A percentile compares a stretch with the other conserved stretches of the same genome.
phyloP scores from a whole-genome alignment of 2,113 vertebrate genomes.

The Rhizomys pruinosus region DNA sequence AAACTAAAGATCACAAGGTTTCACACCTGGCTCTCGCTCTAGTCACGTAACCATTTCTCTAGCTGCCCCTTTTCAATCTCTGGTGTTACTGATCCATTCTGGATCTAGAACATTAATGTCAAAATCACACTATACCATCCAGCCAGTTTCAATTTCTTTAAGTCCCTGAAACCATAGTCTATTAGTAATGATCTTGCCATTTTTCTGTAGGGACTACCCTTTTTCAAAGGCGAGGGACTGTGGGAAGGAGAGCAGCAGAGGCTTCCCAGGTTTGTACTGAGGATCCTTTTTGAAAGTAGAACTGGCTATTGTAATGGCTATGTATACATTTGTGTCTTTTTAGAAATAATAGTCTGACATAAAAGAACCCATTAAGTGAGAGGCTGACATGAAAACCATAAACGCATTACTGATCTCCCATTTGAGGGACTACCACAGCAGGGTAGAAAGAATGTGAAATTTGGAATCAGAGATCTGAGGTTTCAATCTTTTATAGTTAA shows the following conservation, averaged over 20 bases:
- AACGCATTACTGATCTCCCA: neutral
- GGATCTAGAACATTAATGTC: neutral
- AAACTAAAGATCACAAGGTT: neutral
- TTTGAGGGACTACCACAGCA: neutral
- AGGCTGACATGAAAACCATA: neutral
- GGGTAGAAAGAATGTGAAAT: neutral
- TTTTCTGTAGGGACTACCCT: neutral
- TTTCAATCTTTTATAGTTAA: neutral
- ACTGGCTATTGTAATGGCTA: neutral
- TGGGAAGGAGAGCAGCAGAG: neutral
- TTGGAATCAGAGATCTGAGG: neutral
- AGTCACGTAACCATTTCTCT: too few species aligned
- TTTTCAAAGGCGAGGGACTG: neutral
- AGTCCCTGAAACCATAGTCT: neutral
- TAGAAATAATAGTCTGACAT: neutral
- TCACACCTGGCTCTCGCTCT: too few species aligned
- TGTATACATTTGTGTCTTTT: neutral
- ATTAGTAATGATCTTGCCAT: neutral
- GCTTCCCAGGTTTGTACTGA: neutral
- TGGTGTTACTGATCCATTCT: neutral
- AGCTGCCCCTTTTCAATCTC: neutral
- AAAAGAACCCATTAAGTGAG: neutral
- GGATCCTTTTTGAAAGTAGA: neutral
- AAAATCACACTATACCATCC: too few species aligned
- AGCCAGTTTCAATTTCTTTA: neutral